Percentiles rank a stretch among this genome's conserved stretches.
Conservation (phyloP, 2,888 invertebrate genomes). For the Mythimna albipuncta region DNA sequence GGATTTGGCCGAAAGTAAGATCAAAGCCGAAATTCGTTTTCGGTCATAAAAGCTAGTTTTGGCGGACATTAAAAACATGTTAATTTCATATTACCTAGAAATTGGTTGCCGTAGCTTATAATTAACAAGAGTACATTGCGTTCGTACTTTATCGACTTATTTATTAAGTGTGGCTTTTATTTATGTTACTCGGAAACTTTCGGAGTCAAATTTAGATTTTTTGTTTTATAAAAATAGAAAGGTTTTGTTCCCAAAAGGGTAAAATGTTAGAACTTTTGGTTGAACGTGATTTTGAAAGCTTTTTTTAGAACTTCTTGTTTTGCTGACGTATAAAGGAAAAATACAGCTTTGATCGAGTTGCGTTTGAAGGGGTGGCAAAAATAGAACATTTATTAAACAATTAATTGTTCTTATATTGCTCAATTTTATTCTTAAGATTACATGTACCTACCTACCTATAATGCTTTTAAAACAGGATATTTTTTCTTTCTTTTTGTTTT, state of each 20-base stretch:
- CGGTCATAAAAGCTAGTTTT: too few relatives aligned
- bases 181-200: constrained; percentile 52
- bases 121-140: constrained; percentile 68
- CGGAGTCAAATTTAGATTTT: not conserved
- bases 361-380: constrained; percentile 1
- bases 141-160: constrained; percentile 65
- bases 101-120: constrained; percentile 63
- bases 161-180: constrained; percentile 69
- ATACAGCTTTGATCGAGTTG: not conserved
- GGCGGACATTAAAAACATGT: constrained; percentile 59
- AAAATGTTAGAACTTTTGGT: constrained; percentile 12
- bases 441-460: too few relatives aligned
- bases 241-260: constrained; percentile 3
- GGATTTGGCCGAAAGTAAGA: too few relatives aligned
- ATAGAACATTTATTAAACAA: not conserved
- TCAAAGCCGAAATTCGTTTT: too few relatives aligned
- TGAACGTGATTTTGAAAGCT: constrained; percentile 7
- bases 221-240: constrained; percentile 23
- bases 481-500: too few relatives aligned
- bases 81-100: constrained; percentile 71
- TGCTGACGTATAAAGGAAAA: constrained; percentile 30
- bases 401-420: too few relatives aligned
- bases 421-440: not conserved
- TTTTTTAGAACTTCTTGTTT: constrained; percentile 7
- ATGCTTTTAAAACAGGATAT: too few relatives aligned